Evolutionary conservation across 92 coral and sea anemone species (phyloP), one percentile per base, ranked within the genome.

Genomic region (Pocillopora meandrina): DNA sequence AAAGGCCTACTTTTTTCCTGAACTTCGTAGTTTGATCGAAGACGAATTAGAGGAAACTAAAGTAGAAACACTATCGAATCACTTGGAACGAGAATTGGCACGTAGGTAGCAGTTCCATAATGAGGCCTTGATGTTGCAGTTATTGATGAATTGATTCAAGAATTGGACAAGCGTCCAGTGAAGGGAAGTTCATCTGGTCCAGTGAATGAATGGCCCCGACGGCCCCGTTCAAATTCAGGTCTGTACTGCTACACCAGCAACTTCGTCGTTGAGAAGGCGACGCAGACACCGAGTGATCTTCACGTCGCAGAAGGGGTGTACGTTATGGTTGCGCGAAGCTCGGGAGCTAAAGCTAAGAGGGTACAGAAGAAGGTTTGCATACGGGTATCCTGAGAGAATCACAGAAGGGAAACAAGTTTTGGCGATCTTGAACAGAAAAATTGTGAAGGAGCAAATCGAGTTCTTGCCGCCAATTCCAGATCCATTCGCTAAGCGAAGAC

Each of bases 391-490:
- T 31, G 90, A 88, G 68, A 58, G 75, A 36, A 68, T 81, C 15
- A 77, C 34, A 0, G 88, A 87, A 61, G 81, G 66, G 75, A 83
- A 74, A 26, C 56, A 84, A 19, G 77, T 77, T 9, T 76, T 77
- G 18, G 61, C 91, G 9, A 42, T 87, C 66, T 76, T 74, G 10
- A 75, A 87, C 79, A 77, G 82, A 23, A 75, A 80, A 58, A 67
- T 75, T 14, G 92, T 85, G 12, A 87, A 86, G 12, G 87, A 85
- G 42, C 82, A 77, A 9, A 59, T 91, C 18, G 77, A 72, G 70
- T 91, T 91, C 77, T 68, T 91, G 79, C 95, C 95, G 1, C 95
- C 95, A 21, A 91, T 91, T 33, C 95, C 95, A 15, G 90, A 76
- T 4, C 95, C 95, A 1, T 88, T 57, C 49, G 85, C 95, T 65